These are phyloP conservation scores for Tortricodes alternella DNA, from an alignment of 2,888 invertebrate genomes.

Conservation along the genomic window DNA sequence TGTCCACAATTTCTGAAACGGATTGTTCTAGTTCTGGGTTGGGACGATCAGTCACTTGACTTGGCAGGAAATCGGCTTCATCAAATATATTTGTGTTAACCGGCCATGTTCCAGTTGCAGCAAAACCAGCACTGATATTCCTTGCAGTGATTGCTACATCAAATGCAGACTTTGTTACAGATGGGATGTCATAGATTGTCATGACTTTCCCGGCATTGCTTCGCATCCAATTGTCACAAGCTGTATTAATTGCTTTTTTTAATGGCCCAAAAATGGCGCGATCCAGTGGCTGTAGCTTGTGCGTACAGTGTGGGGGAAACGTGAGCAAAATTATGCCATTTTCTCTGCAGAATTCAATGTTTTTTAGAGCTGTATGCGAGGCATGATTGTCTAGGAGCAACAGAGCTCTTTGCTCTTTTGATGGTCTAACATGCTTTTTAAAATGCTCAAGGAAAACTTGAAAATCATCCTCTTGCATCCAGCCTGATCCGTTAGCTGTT, in stretches of 20 bases:
- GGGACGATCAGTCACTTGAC: background rate
- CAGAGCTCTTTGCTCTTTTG: conserved; percentile 9
- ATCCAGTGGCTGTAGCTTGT: conserved; percentile 52
- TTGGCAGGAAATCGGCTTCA: background rate
- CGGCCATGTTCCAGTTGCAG: conserved; percentile 7
- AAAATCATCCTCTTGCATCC: conserved; percentile 35
- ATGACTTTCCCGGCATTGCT: conserved; percentile 40
- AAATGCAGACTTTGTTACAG: background rate
- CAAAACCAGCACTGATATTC: conserved; percentile 4
- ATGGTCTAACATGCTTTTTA: conserved; percentile 13
- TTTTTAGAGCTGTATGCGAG: conserved; percentile 30
- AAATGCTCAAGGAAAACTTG: conserved; percentile 22
- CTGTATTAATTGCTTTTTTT: conserved; percentile 43
- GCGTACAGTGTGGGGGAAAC: conserved; percentile 49
- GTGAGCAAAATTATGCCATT: conserved; percentile 41
- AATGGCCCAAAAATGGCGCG: conserved; percentile 46
- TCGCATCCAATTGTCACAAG: conserved; percentile 46
- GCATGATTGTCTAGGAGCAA: conserved; percentile 31
- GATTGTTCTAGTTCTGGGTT: background rate
- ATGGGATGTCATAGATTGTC: conserved; percentile 40
- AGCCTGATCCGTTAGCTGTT: conserved; percentile 32
- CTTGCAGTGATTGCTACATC: conserved; percentile 3
- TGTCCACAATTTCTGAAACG: background rate
- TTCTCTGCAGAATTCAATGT: conserved; percentile 44
- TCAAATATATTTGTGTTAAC: background rate